These are phyloP conservation scores for Pseudolaguvia tuberculata DNA, from an alignment of 2,113 vertebrate genomes.

Conservation along the genomic window DNA sequence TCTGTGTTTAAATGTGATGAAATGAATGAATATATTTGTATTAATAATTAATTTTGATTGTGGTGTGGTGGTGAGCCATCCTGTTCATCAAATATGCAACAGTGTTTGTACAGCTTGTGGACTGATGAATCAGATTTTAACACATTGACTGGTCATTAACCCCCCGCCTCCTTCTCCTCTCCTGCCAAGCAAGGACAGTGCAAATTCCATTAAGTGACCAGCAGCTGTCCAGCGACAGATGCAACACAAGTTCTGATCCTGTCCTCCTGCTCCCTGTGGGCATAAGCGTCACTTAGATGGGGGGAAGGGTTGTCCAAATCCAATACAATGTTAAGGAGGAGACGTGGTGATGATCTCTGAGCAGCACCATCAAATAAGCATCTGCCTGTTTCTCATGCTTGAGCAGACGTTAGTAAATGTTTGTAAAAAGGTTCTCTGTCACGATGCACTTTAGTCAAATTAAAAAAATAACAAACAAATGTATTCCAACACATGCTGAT, in stretches of 20 bases:
- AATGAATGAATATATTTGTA: no score
- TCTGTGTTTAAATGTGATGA: no score
- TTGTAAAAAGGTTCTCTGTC: slow-evolving; percentile 19
- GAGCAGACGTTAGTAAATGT: slow-evolving; percentile 18
- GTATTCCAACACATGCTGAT: no score
- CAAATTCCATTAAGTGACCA: slow-evolving; percentile 64
- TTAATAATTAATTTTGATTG: slow-evolving; percentile 3
- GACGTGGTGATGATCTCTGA: slow-evolving; percentile 58
- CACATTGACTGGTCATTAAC: slow-evolving; percentile 55
- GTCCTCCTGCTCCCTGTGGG: slow-evolving; percentile 59
- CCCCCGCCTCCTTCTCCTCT: not conserved
- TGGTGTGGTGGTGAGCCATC: not conserved
- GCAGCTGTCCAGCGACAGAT: slow-evolving; percentile 73
- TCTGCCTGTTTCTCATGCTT: slow-evolving; percentile 53
- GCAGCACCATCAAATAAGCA: slow-evolving; percentile 59
- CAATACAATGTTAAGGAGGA: slow-evolving; percentile 58
- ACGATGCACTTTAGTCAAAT: not conserved
- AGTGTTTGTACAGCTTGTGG: slow-evolving; percentile 41
- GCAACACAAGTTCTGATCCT: slow-evolving; percentile 58
- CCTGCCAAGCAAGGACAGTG: slow-evolving; percentile 48
- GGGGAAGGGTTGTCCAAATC: slow-evolving; percentile 49
- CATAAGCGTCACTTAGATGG: slow-evolving; percentile 57
- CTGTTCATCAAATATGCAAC: slow-evolving; percentile 8
- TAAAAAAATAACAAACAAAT: not conserved
- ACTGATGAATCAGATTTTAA: slow-evolving; percentile 55